These are phyloP conservation scores for Drosophila athabasca DNA, from an alignment of 1,140 invertebrate species.

Conservation along the genomic window DNA sequence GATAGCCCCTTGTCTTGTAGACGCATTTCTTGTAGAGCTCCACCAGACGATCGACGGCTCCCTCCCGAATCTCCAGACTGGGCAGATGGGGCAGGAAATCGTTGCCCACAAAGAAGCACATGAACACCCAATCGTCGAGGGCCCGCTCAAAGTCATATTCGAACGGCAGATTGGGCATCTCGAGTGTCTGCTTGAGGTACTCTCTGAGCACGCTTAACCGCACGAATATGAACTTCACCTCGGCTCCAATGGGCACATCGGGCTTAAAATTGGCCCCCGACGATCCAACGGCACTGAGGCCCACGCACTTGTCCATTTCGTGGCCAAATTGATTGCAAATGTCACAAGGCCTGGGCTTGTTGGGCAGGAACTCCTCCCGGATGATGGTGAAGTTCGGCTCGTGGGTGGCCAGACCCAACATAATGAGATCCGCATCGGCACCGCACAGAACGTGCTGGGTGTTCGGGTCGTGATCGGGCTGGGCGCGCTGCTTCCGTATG, in stretches of 20 bases:
- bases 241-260: slow-evolving; percentile 86
- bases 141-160: slow-evolving; percentile 93
- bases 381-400: slow-evolving; percentile 99
- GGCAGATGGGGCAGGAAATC: slow-evolving; percentile 99
- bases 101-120: slow-evolving; percentile 99
- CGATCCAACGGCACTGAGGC: slow-evolving; percentile 84
- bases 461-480: slow-evolving; percentile 98
- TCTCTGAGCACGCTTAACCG: slow-evolving; percentile 96
- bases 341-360: slow-evolving; percentile 97
- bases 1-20: slow-evolving; percentile 96
- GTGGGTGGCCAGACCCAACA: slow-evolving; percentile 99
- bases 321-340: slow-evolving; percentile 98
- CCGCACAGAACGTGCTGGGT: slow-evolving; percentile 99
- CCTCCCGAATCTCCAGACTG: slow-evolving; percentile 98
- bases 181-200: slow-evolving; percentile 95
- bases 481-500: slow-evolving; percentile 97
- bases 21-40: slow-evolving; percentile 97
- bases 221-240: slow-evolving; percentile 95
- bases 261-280: slow-evolving; percentile 65
- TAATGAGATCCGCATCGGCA: slow-evolving; percentile 99
- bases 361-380: slow-evolving; percentile 99
- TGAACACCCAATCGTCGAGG: slow-evolving; percentile 99
- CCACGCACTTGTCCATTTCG: slow-evolving; percentile 97
- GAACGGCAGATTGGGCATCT: slow-evolving; percentile 97
- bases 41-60: slow-evolving; percentile 97